These are phyloP conservation scores for Coccyzus lansbergi DNA, from an alignment of 2,797 vertebrate species.

Conservation along the genomic window DNA sequence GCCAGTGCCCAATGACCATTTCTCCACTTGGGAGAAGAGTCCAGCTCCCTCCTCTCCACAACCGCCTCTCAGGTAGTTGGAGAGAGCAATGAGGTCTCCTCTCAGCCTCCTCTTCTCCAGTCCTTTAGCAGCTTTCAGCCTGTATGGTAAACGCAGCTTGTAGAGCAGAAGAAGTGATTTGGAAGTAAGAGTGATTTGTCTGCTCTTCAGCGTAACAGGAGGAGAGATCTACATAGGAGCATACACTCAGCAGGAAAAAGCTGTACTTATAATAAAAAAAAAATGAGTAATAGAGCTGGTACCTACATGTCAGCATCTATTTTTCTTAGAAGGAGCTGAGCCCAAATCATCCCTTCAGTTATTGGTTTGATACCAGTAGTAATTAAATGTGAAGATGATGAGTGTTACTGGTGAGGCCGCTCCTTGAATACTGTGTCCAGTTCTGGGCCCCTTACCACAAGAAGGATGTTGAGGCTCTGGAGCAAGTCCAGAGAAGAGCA, in stretches of 20 bases:
- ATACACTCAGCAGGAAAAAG: not conserved
- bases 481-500: no score
- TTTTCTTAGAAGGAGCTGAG: not conserved
- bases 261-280: not conserved
- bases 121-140: not conserved
- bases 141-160: not conserved
- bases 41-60: no score
- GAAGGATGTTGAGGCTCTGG: no score
- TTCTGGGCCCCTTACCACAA: no score
- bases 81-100: no score
- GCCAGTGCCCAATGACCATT: no score
- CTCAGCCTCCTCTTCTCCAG: no score
- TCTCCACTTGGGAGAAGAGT: no score
- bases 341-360: not conserved
- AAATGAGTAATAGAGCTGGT: not conserved
- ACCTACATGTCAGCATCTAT: not conserved
- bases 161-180: not conserved
- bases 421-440: no score
- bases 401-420: no score
- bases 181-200: not conserved
- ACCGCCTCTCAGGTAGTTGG: no score
- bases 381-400: not conserved
- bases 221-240: not conserved
- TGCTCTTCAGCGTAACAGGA: not conserved
- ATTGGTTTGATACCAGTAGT: not conserved